Evolutionary conservation across 2,888 invertebrate species (phyloP).

Genomic region (Capitulum mitella): DNA sequence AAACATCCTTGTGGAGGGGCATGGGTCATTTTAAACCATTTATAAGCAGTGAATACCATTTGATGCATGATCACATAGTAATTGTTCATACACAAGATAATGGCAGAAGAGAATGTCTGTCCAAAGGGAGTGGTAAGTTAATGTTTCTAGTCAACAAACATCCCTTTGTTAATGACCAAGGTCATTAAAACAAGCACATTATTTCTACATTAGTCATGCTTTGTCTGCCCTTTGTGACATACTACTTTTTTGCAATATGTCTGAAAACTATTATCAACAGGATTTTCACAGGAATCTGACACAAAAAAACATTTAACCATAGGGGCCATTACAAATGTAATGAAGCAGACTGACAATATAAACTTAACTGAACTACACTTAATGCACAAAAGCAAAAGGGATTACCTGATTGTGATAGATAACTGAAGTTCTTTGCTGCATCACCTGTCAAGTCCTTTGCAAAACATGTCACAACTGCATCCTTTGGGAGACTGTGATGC

Average conservation of each 20-base stretch:
- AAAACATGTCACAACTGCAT: conserved; percentile 45
- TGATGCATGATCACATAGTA: too few relatives aligned
- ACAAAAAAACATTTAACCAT: too few relatives aligned
- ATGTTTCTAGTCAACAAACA: neutral
- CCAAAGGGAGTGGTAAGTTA: neutral
- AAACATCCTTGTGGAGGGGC: too few relatives aligned
- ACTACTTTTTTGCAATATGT: too few relatives aligned
- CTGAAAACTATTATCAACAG: too few relatives aligned
- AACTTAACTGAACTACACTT: neutral
- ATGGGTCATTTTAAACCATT: too few relatives aligned
- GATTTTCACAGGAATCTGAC: too few relatives aligned
- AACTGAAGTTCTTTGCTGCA: conserved; percentile 38
- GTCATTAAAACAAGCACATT: neutral
- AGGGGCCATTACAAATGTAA: neutral
- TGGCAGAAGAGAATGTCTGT: neutral
- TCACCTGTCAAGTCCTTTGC: conserved; percentile 42
- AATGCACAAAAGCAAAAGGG: neutral
- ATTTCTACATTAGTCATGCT: neutral
- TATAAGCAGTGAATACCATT: too few relatives aligned
- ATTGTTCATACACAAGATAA: too few relatives aligned
- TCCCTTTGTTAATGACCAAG: neutral
- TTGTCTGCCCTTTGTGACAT: neutral
- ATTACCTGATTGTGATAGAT: conserved; percentile 38
- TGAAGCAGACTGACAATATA: neutral
- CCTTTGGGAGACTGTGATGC: conserved; percentile 38